Evolutionary conservation across 2,888 invertebrate genomes (phyloP).

Genomic region (Eueremaeus valkanovi): DNA sequence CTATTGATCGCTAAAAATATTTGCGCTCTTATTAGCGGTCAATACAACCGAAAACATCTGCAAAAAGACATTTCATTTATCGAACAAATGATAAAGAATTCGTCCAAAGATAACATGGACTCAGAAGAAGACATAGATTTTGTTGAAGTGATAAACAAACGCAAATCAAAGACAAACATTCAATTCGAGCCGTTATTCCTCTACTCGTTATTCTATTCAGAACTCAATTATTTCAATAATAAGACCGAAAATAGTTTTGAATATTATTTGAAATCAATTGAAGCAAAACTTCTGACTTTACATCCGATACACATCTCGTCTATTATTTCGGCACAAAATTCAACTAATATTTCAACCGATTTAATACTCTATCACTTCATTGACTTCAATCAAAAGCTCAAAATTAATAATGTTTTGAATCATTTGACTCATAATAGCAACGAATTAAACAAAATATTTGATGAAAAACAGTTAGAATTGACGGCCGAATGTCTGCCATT

Average conservation of each 20-base stretch:
- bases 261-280: background rate
- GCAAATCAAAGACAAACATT: background rate
- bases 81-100: background rate
- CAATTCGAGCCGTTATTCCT: background rate
- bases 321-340: background rate
- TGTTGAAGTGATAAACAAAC: background rate
- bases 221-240: background rate
- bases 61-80: slow-evolving; percentile 23
- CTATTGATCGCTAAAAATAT: background rate
- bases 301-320: background rate
- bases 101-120: background rate
- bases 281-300: background rate
- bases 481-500: slow-evolving; percentile 16
- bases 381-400: slow-evolving; percentile 12
- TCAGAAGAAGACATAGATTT: slow-evolving; percentile 1
- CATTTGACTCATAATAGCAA: background rate
- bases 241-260: background rate
- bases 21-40: background rate
- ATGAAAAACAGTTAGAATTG: background rate
- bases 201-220: background rate
- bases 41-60: background rate
- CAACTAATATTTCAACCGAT: background rate
- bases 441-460: background rate
- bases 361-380: slow-evolving; percentile 2
- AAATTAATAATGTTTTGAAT: background rate